Evolutionary conservation across 2,888 invertebrate species (phyloP).

Genomic region (Melanophora roralis): DNA sequence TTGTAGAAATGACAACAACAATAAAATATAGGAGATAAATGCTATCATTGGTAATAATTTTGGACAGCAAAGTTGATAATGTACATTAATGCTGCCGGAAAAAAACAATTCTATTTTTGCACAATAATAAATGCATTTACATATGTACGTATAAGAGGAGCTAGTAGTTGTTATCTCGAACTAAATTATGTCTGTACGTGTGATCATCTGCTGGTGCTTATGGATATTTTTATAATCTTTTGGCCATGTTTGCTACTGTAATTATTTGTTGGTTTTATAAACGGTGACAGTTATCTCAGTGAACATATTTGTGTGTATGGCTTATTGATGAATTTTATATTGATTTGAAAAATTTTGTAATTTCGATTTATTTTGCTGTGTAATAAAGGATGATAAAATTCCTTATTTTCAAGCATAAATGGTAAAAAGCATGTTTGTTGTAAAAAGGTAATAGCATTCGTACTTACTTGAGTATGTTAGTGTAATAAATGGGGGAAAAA

Average conservation of each 20-base stretch:
- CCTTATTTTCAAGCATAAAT: not conserved
- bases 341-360: slow-evolving; percentile 37
- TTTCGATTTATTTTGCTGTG: not conserved
- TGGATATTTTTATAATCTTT: not conserved
- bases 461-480: too few species aligned
- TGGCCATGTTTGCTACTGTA: not conserved
- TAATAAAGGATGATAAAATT: too few species aligned
- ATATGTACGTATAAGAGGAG: too few species aligned
- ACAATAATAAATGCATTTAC: slow-evolving; percentile 29
- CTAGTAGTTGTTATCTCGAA: not conserved
- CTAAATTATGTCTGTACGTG: not conserved
- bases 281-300: slow-evolving; percentile 39
- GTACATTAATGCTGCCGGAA: slow-evolving; percentile 4
- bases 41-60: slow-evolving; percentile 45
- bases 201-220: not conserved
- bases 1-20: slow-evolving; percentile 4
- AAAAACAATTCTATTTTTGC: not conserved
- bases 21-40: slow-evolving; percentile 27
- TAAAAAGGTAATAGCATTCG: too few species aligned
- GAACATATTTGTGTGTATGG: slow-evolving; percentile 50
- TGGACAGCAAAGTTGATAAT: slow-evolving; percentile 33
- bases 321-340: slow-evolving; percentile 53
- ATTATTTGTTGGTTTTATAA: slow-evolving; percentile 4
- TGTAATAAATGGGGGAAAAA: too few species aligned
- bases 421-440: too few species aligned